Base-by-base conservation (phyloP, 2,888 invertebrate genomes). In the Alviniconcha strummeri region DNA sequence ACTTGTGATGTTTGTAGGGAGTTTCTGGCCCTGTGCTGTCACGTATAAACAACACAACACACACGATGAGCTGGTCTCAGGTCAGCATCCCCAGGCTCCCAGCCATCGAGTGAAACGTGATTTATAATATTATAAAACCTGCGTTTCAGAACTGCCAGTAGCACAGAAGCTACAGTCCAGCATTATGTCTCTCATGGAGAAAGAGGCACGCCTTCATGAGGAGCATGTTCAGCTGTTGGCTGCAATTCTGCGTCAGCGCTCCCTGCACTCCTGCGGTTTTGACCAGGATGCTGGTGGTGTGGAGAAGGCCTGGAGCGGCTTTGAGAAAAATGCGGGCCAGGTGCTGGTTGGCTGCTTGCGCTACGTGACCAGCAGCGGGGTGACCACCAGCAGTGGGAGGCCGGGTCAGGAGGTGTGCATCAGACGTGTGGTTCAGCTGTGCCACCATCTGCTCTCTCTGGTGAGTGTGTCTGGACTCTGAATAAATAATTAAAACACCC, bases 161-260 rank as follows among this genome's bases (percentile, higher is more conserved):
- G 36, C 77, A 69, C 55, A 77, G n/a, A 67, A 19, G 52, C 54
- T 77, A 15, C n/a, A 55, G 36, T 11, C 64, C 15, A 56, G 7
- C 52, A 54, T 82, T 54, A 19, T 82, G 67, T 19, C 15, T 17
- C 54, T 67, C 52, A 55, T 75, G 52, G n/a, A 13, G 7, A 9
- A 69, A 5, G 69, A 67, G 0, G 36, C 19, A 9, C 15, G 6
- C 4, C 77, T 82, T 4, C 55, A 19, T 3, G 69, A 64, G n/a
- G 55, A 52, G 5, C 82, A 82, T 56, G 55, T 82, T 69, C 77
- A 77, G 69, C 56, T 82, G 13, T 36, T 82, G 82, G 76, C 82
- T 0, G 77, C 77, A 54, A 56, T 55, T 15, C 36, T 82, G 2
- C 64, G 77, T 4, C 82, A 82, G 11, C 64, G 69, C 69, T 52